Conservation (phyloP, 2,888 invertebrate genomes). For the Asteroscopus sphinx region DNA sequence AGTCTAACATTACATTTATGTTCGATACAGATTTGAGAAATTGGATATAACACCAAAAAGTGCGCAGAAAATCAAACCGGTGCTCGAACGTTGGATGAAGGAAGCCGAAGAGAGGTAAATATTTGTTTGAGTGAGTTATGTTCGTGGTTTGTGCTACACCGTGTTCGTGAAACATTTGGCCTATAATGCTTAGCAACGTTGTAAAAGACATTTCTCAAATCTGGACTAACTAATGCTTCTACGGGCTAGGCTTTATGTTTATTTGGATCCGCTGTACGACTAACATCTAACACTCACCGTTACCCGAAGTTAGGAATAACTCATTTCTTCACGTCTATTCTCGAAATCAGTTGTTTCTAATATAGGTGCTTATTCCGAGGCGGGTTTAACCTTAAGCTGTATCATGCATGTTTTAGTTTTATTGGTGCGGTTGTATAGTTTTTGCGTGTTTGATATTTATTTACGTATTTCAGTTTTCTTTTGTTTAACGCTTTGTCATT, state of each 20-base stretch:
- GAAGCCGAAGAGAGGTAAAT: conserved; percentile 98
- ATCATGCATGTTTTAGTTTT: conserved; percentile 51
- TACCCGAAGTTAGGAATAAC: conserved; percentile 60
- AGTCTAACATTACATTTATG: conserved; percentile 88
- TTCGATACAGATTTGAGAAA: conserved; percentile 98
- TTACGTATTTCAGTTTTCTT: conserved; percentile 22
- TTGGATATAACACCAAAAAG: conserved; percentile 99
- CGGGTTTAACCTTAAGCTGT: conserved; percentile 31
- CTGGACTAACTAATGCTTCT: conserved; percentile 88
- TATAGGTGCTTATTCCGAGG: conserved; percentile 42
- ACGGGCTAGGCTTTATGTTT: conserved; percentile 78
- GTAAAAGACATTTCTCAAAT: conserved; percentile 88
- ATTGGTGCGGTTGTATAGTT: conserved; percentile 44
- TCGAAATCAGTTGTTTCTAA: conserved; percentile 57
- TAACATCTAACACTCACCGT: conserved; percentile 56
- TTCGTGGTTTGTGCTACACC: conserved; percentile 82
- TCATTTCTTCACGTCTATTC: conserved; percentile 43
- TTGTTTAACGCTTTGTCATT: conserved; percentile 26
- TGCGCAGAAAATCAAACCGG: conserved; percentile 99
- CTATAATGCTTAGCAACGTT: conserved; percentile 86
- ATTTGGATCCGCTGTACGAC: conserved; percentile 65
- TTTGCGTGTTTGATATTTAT: conserved; percentile 37
- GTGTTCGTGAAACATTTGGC: conserved; percentile 88
- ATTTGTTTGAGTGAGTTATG: conserved; percentile 85
- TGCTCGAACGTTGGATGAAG: conserved; percentile 99